Evolutionary conservation across 2,888 invertebrate species (phyloP), one percentile per base, ranked within the genome.

Genomic region (Polylopha cassiicola): DNA sequence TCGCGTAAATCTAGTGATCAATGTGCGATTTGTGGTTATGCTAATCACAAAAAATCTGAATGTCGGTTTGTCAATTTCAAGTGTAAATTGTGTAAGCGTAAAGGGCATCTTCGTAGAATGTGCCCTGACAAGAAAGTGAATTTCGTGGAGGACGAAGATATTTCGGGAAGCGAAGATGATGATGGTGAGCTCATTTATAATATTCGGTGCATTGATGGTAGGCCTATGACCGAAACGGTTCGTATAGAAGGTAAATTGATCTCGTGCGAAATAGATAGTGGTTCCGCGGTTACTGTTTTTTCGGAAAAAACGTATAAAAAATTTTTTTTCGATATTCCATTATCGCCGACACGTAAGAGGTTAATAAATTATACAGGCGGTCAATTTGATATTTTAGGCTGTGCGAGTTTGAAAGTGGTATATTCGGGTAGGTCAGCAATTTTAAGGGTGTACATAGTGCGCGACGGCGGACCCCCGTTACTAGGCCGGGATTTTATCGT

Each of bases 301-400:
- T 16, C 39, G 1, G 32, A 32, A 4, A 9, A 23, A 16, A 37
- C 23, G 16, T 47, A 43, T 18, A 22, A 15, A 23, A 20, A 14
- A 2, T 10, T 43, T 34, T 44, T 47, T 30, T 30, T 21, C 1
- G 4, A 13, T 13, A 6, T 44, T 5, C 37, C 47, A 31, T 44
- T 47, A 33, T 44, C 36, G 9, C 1, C 13, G n/a, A 43, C 39
- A 0, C 22, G 29, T 1, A 44, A 47, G 14, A 13, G 7, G 7
- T 27, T 47, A 21, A 9, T 34, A 14, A 30, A 21, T 3, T 47
- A 47, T 27, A 39, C 44, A 1, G 47, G 47, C 0, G 22, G 16
- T 13, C n/a, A n/a, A n/a, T n/a, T n/a, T n/a, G n/a, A n/a, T n/a
- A n/a, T n/a, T n/a, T n/a, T n/a, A n/a, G n/a, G n/a, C n/a, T n/a